Percentiles rank a stretch among this genome's conserved stretches.
Evolutionary conservation across 2,797 vertebrate species (phyloP).

Genomic region (Columba guinea): DNA sequence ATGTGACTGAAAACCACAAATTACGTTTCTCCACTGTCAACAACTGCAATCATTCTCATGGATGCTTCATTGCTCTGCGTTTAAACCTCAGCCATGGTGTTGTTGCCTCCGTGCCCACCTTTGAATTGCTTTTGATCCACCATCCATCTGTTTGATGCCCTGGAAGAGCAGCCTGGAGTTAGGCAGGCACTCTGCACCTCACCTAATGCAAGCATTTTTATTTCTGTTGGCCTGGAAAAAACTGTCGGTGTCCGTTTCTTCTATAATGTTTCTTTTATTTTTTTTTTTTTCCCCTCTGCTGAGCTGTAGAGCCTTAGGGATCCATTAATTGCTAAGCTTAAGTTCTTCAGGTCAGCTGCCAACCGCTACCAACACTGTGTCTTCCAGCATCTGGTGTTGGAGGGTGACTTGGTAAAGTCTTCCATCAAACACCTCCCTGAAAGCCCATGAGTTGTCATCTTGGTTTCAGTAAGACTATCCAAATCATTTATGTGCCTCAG

Average conservation of each 20-base stretch:
- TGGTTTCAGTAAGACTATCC: neutral
- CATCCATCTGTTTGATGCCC: neutral
- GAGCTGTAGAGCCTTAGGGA: too few relatives aligned
- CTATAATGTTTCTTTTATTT: neutral
- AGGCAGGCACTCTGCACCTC: neutral
- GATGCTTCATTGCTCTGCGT: neutral
- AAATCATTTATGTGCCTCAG: neutral
- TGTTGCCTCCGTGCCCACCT: neutral
- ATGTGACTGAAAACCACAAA: neutral
- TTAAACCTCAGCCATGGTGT: neutral
- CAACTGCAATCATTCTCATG: neutral
- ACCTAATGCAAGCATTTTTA: neutral
- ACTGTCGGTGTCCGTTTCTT: conserved; percentile 24
- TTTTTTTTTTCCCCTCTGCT: too few relatives aligned
- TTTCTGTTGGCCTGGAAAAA: conserved; percentile 25
- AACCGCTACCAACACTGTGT: neutral
- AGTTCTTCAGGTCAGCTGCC: conserved; percentile 31
- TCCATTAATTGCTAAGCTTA: neutral
- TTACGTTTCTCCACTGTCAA: neutral
- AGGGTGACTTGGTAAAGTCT: neutral
- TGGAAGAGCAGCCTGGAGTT: neutral
- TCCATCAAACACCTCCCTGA: neutral
- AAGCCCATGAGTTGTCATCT: neutral
- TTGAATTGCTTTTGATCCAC: neutral
- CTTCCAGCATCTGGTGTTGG: neutral